Percentiles rank a stretch among this genome's conserved stretches.
Evolutionary conservation across 2,113 vertebrate species (phyloP).

Genomic region (Centrocercus urophasianus): DNA sequence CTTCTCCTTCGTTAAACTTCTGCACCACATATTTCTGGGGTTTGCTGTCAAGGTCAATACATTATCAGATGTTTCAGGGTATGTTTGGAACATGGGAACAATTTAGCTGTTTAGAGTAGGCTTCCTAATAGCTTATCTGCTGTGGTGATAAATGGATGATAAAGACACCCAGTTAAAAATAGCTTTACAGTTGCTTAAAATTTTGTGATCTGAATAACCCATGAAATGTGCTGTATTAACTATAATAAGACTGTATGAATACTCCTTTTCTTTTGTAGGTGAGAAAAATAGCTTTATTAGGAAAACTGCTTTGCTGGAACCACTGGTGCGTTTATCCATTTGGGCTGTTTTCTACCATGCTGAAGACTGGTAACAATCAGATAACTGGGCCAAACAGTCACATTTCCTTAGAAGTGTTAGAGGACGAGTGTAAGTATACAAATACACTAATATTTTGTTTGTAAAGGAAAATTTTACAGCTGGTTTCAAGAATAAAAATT

Average conservation of each 20-base stretch:
- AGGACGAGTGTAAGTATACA: not conserved
- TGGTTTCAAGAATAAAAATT: not conserved
- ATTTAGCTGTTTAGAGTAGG: not conserved
- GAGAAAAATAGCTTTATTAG: not conserved
- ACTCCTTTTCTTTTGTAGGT: not conserved
- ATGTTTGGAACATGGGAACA: not conserved
- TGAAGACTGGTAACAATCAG: not conserved
- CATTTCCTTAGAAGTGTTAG: not conserved
- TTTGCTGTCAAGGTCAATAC: not conserved
- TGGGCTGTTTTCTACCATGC: not conserved
- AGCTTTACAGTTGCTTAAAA: not conserved
- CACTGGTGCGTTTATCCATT: not conserved
- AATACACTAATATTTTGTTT: not conserved
- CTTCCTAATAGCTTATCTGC: not conserved
- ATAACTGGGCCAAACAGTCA: not conserved
- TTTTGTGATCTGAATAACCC: not conserved
- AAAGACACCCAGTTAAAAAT: not conserved
- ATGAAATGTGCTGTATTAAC: not conserved
- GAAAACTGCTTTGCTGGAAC: not conserved
- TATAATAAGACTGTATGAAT: not conserved
- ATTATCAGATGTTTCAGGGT: not conserved
- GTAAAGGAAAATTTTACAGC: not conserved
- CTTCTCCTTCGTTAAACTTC: not conserved
- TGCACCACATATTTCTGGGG: constrained; percentile 19
- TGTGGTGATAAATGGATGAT: not conserved